phyloP scores from a whole-genome alignment of 2,113 vertebrate genomes.

The Indicator indicator region DNA sequence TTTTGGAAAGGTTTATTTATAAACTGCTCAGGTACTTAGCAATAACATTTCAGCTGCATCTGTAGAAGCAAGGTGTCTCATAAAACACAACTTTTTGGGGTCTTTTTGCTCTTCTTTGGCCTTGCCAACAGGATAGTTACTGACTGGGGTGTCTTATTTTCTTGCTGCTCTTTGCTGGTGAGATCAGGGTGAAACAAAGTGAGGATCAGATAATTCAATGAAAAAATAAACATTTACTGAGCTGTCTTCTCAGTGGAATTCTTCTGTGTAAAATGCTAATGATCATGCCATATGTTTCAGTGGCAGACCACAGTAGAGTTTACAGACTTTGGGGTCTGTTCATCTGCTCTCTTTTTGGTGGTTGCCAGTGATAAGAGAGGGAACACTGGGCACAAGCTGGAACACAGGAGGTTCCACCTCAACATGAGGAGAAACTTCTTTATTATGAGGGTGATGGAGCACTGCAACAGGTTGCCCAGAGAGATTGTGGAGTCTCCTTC shows the following conservation, averaged over 20 bases:
- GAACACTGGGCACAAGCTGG: no score
- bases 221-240: slow-evolving; percentile 75
- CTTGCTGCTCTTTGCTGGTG: slow-evolving; percentile 56
- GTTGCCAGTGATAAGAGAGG: no score
- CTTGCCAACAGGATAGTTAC: slow-evolving; percentile 49
- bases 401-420: no score
- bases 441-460: no score
- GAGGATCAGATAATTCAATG: slow-evolving; percentile 79
- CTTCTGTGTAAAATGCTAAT: neutral
- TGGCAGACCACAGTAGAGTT: neutral
- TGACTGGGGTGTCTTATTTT: slow-evolving; percentile 40
- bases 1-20: slow-evolving; percentile 76
- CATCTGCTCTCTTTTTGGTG: neutral
- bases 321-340: neutral
- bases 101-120: slow-evolving; percentile 48
- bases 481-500: no score
- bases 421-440: no score
- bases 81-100: slow-evolving; percentile 17
- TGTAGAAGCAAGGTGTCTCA: slow-evolving; percentile 61
- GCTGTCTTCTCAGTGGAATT: slow-evolving; percentile 43
- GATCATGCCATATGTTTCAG: neutral
- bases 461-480: no score
- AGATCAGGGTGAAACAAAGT: slow-evolving; percentile 67
- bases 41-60: slow-evolving; percentile 70
- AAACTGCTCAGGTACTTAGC: slow-evolving; percentile 73